Evolutionary conservation across 1,140 invertebrate genomes (phyloP).

Genomic region (Bombus waltoni): DNA sequence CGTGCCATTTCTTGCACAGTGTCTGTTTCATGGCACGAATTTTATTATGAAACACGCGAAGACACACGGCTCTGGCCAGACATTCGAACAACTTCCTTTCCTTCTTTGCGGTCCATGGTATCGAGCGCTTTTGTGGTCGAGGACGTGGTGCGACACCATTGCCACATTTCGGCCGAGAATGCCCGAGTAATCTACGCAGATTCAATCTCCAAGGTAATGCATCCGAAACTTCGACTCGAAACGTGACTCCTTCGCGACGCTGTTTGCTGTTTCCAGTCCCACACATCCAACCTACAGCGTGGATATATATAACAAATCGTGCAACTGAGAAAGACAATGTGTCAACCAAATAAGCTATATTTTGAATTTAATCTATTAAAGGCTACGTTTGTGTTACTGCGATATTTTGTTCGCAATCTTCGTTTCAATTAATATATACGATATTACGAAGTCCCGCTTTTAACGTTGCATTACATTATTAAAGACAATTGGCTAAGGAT

Average conservation of each 20-base stretch:
- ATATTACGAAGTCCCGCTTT: too few species aligned
- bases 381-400: too few species aligned
- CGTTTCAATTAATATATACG: too few species aligned
- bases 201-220: not conserved
- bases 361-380: too few species aligned
- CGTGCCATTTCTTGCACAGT: not conserved
- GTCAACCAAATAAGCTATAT: too few species aligned
- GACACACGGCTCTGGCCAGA: not conserved
- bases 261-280: too few species aligned
- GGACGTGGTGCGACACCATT: not conserved
- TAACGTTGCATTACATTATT: too few species aligned
- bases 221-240: not conserved
- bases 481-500: too few species aligned
- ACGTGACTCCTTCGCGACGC: accelerated
- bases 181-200: not conserved
- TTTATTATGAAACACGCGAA: not conserved
- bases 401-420: too few species aligned
- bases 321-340: too few species aligned
- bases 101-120: not conserved
- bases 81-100: slow-evolving; percentile 23
- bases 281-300: too few species aligned
- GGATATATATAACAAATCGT: too few species aligned
- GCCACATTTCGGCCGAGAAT: slow-evolving; percentile 1
- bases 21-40: not conserved
- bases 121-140: not conserved